Conservation (phyloP, 2,113 vertebrate genomes). For the Periophthalmodon schlosseri region DNA sequence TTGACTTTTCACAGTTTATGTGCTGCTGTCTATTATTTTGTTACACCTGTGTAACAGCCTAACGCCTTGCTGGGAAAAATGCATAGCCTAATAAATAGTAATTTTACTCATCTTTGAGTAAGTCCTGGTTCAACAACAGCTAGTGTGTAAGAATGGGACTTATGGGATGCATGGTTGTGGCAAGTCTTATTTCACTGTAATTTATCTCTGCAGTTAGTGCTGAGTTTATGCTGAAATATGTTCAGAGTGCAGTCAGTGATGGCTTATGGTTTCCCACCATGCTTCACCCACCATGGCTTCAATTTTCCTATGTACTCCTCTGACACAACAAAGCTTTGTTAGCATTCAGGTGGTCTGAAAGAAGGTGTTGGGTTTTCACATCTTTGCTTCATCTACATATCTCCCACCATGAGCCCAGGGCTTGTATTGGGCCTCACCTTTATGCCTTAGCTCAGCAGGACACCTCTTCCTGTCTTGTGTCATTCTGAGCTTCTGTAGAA, state of each 20-base stretch:
- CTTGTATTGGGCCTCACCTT: not conserved
- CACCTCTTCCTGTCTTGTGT: constrained; percentile 8
- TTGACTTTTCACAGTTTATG: not conserved
- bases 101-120: not conserved
- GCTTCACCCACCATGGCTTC: too few species aligned
- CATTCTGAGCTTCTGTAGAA: not conserved
- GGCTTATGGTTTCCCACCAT: constrained; percentile 21
- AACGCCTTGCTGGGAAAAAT: not conserved
- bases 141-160: not conserved
- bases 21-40: not conserved
- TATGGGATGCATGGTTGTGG: not conserved
- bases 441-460: constrained; percentile 3
- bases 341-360: not conserved
- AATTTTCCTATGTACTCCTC: not conserved
- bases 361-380: constrained; percentile 2
- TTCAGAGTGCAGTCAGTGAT: not conserved
- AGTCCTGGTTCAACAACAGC: not conserved
- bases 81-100: too few species aligned
- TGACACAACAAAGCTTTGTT: not conserved
- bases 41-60: not conserved
- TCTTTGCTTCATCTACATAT: constrained; percentile 3
- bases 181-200: not conserved
- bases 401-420: not conserved
- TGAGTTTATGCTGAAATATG: constrained; percentile 7
- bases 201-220: not conserved